phyloP scores from a whole-genome alignment of 2,888 invertebrate species.

The Epistrophe grossulariae region DNA sequence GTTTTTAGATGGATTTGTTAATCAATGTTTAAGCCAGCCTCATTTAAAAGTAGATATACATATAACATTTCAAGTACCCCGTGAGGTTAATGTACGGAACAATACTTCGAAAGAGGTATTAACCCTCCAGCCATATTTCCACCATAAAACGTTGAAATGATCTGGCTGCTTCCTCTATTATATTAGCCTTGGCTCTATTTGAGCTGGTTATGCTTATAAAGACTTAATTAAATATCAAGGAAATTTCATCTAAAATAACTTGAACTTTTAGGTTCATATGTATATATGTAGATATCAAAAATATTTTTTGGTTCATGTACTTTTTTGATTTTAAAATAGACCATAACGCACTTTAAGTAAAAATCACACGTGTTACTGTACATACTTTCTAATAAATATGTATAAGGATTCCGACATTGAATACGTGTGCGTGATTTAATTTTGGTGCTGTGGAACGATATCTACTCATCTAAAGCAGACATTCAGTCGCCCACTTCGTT shows the following conservation, averaged over 20 bases:
- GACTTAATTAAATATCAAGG: neutral
- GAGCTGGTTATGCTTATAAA: neutral
- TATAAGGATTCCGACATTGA: neutral
- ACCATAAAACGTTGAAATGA: too few species aligned
- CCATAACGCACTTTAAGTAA: neutral
- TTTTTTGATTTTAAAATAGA: neutral
- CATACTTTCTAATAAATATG: neutral
- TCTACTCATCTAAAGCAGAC: slow-evolving; percentile 65
- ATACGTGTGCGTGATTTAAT: slow-evolving; percentile 28
- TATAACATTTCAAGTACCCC: neutral
- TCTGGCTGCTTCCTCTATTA: neutral
- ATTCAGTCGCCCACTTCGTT: slow-evolving; percentile 70
- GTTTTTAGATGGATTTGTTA: slow-evolving; percentile 12
- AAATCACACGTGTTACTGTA: neutral
- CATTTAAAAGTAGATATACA: neutral
- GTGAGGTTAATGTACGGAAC: neutral
- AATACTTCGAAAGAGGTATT: neutral
- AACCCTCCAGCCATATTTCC: too few species aligned
- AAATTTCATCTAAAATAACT: neutral
- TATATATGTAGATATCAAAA: neutral
- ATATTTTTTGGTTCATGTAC: neutral
- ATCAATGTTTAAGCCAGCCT: neutral
- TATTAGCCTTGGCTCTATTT: neutral
- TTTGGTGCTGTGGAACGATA: slow-evolving; percentile 42
- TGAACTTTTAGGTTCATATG: neutral